A percentile compares a stretch with the other conserved stretches of the same genome.
Conservation (phyloP, 1,140 invertebrate species). For the Paramacrobiotus metropolitanus region DNA sequence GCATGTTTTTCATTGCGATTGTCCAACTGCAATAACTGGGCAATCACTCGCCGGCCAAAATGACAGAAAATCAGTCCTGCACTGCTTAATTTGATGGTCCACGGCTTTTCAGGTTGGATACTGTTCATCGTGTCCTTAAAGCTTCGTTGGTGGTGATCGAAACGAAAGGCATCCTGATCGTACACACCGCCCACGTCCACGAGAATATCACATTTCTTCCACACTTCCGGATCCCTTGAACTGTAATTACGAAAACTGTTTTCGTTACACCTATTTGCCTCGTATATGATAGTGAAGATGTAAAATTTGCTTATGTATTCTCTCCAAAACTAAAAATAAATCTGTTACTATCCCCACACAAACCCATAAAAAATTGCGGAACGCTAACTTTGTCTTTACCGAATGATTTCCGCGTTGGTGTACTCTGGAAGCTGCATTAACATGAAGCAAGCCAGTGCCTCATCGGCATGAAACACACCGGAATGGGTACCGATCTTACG, state of each 20-base stretch:
- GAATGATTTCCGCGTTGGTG: conserved; percentile 29
- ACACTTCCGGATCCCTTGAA: conserved; percentile 30
- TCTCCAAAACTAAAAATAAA: no score
- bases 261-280: conserved; percentile 7
- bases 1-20: conserved; percentile 14
- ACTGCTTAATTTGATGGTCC: conserved; percentile 56
- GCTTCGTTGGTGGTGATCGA: conserved; percentile 78
- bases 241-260: background rate
- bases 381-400: background rate
- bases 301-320: no score
- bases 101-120: conserved; percentile 29
- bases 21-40: conserved; percentile 19
- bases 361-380: no score
- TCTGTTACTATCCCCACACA: no score
- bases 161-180: conserved; percentile 46
- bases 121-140: conserved; percentile 37
- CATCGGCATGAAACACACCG: conserved; percentile 77
- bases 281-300: no score
- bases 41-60: conserved; percentile 60
- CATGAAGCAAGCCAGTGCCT: conserved; percentile 75
- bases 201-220: conserved; percentile 71
- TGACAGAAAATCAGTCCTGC: conserved; percentile 79
- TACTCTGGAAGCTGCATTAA: conserved; percentile 55
- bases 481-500: conserved; percentile 37
- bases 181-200: conserved; percentile 85